Evolutionary conservation across 2,113 vertebrate species (phyloP), one percentile per base, ranked within the genome.

Genomic region (Loxodonta africana): DNA sequence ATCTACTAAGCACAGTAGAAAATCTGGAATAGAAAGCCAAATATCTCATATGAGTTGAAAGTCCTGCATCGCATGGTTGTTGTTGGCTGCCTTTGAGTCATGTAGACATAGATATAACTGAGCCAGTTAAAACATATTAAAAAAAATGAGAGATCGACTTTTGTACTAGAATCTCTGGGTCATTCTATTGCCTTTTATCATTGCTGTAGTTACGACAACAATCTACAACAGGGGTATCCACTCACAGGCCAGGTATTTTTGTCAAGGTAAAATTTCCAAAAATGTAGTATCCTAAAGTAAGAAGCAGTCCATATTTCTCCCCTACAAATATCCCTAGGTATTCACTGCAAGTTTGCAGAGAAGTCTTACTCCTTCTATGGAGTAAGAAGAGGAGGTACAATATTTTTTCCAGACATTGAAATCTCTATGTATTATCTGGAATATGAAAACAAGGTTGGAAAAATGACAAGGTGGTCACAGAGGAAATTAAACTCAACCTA

Each of bases 331-430:
- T 67, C 25, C 65, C 37, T 67, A 12, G 14, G 18, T 82, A 11
- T 28, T 74, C 63, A 67, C 30, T 23, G 21, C 8, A 26, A 0
- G 12, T 74, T 74, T 88, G 10, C 63, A 95, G n/a, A 26, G 2
- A 83, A 65, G 21, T 3, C 14, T 44, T 65, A 10, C 10, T 60
- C n/a, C 28, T 25, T 51, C 41, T 74, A 25, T 7, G 21, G 21
- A 28, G n/a, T 83, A 30, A 87, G 11, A n/a, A 17, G 8, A 95
- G 51, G 9, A 88, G 88, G 71, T 5, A 1, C 23, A 77, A 37
- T 69, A n/a, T 73, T 81, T 65, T 95, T 97, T 87, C 26, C 7
- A 90, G 25, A 62, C n/a, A 88, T 28, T 57, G 21, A 88, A 89
- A 7, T 6, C 0, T 90, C 28, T 76, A 8, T 48, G 9, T 57